A percentile compares a stretch with the other conserved stretches of the same genome.
These are phyloP conservation scores for Laticauda colubrina DNA, from an alignment of 2,113 vertebrate genomes.

Conservation along the genomic window DNA sequence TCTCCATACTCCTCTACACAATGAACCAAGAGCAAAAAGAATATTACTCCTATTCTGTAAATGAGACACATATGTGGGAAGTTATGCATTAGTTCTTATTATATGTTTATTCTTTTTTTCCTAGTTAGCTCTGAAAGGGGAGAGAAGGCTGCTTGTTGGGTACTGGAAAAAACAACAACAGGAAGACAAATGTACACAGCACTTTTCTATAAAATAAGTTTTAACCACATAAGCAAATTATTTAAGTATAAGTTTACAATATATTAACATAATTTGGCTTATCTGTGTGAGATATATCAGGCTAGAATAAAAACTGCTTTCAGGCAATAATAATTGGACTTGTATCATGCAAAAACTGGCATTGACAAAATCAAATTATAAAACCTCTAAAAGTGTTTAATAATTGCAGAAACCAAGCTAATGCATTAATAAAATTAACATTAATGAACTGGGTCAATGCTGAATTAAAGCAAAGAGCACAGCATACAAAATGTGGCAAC, in stretches of 20 bases:
- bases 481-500: conserved; percentile 21
- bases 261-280: conserved; percentile 57
- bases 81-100: background rate
- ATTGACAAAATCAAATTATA: conserved; percentile 62
- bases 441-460: conserved; percentile 57
- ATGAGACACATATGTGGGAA: background rate
- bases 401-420: conserved; percentile 57
- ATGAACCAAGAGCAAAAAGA: background rate
- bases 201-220: background rate
- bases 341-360: conserved; percentile 51
- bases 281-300: conserved; percentile 57
- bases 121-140: background rate
- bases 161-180: background rate
- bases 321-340: conserved; percentile 51
- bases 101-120: background rate
- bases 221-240: conserved; percentile 50
- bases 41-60: background rate
- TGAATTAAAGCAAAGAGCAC: conserved; percentile 39
- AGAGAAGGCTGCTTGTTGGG: background rate
- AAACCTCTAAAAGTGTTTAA: conserved; percentile 60
- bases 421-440: conserved; percentile 58
- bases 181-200: background rate
- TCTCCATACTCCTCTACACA: background rate
- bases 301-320: conserved; percentile 61
- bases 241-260: conserved; percentile 49